Evolutionary conservation across 2,888 invertebrate species (phyloP).

Genomic region (Strigamia maritima): DNA sequence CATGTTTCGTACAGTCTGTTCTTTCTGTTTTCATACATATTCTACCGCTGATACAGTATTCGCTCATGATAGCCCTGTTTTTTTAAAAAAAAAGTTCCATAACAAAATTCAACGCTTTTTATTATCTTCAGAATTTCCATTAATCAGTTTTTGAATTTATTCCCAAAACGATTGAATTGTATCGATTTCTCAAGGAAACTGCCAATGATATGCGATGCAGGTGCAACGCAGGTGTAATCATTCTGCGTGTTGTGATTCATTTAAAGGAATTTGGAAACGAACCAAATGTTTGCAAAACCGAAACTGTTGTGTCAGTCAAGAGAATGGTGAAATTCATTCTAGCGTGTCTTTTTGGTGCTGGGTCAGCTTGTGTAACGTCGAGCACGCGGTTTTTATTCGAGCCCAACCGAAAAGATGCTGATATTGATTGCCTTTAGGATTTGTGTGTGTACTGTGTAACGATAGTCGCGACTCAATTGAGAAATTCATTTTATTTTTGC

Average conservation of each 20-base stretch:
- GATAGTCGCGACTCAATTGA: not conserved
- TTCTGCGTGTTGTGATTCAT: not conserved
- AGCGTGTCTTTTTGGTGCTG: constrained; percentile 5
- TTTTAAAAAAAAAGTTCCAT: not conserved
- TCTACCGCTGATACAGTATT: not conserved
- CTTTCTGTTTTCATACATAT: not conserved
- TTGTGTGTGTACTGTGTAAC: constrained; percentile 5
- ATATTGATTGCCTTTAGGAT: constrained; percentile 9
- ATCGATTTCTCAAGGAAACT: not conserved
- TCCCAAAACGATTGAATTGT: not conserved
- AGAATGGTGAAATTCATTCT: not conserved
- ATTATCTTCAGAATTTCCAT: not conserved
- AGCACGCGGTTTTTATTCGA: constrained; percentile 1
- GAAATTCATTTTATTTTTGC: not conserved
- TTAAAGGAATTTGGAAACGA: not conserved
- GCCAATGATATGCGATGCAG: not conserved
- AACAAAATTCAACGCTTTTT: not conserved
- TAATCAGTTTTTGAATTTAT: not conserved
- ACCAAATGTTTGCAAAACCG: constrained; percentile 1
- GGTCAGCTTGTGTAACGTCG: constrained; percentile 11
- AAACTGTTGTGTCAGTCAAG: not conserved
- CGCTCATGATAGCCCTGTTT: not conserved
- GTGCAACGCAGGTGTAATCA: constrained; percentile 20
- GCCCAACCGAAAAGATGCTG: not conserved
- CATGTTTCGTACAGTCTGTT: not conserved